Conservation (phyloP, 2,113 vertebrate genomes). For the Leucoraja erinaceus region DNA sequence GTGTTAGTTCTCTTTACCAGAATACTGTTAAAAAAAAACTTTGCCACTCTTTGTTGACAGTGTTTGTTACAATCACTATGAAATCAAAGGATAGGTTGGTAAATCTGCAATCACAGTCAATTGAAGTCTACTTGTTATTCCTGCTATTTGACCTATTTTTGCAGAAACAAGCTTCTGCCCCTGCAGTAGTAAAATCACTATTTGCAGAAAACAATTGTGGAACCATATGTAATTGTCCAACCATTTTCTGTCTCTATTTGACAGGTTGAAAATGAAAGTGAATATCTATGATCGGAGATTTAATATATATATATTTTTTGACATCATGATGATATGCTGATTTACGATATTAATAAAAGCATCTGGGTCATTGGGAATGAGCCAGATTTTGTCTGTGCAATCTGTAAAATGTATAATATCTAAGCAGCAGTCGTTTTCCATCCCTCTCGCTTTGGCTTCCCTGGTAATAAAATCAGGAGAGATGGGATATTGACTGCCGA, state of each 20-base stretch:
- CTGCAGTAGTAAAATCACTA: neutral
- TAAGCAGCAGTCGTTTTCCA: neutral
- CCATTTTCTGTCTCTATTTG: neutral
- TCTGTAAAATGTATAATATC: neutral
- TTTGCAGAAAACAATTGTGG: neutral
- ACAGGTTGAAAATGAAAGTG: neutral
- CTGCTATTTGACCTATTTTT: slow-evolving; percentile 1
- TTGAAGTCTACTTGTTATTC: neutral
- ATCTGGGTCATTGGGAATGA: neutral
- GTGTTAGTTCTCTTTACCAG: neutral
- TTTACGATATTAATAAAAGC: neutral
- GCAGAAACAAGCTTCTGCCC: neutral
- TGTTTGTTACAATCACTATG: neutral
- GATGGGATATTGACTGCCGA: neutral
- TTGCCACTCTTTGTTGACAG: neutral
- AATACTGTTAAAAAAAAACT: neutral
- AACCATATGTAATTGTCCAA: neutral
- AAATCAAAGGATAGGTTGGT: neutral
- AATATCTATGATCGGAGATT: neutral
- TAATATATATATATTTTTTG: neutral
- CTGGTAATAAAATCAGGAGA: neutral
- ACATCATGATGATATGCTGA: neutral
- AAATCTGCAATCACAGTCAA: neutral
- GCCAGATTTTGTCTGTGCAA: neutral
- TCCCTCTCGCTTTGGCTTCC: neutral